These are phyloP conservation scores for Poecilia latipinna DNA, from an alignment of 2,113 vertebrate genomes.

Conservation along the genomic window DNA sequence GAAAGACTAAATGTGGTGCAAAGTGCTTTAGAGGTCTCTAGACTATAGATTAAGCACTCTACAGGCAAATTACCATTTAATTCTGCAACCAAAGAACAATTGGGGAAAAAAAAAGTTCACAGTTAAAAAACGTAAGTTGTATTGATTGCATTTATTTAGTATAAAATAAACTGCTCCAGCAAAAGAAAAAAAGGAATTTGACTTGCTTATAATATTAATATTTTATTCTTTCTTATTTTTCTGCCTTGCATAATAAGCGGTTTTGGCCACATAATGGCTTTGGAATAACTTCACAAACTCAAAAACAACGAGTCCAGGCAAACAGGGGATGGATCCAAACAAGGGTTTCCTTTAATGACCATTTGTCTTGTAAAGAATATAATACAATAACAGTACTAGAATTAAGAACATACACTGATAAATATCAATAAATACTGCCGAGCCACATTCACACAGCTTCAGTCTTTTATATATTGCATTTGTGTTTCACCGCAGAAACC, in stretches of 20 bases:
- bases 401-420: slow-evolving; percentile 81
- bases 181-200: no score
- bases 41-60: no score
- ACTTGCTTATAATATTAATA: no score
- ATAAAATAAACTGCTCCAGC: no score
- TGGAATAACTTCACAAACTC: neutral
- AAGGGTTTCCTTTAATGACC: slow-evolving; percentile 81
- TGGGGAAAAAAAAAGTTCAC: neutral
- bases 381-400: slow-evolving; percentile 80
- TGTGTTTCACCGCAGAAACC: slow-evolving; percentile 20
- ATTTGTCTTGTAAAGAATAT: slow-evolving; percentile 80
- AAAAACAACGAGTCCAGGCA: slow-evolving; percentile 45
- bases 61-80: neutral
- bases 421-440: slow-evolving; percentile 77
- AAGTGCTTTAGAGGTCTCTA: no score
- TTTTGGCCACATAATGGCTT: neutral
- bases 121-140: neutral
- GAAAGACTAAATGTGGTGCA: no score
- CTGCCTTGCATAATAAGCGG: neutral
- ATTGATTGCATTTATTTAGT: neutral
- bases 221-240: neutral
- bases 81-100: no score
- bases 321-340: slow-evolving; percentile 71
- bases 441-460: slow-evolving; percentile 67
- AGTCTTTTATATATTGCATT: slow-evolving; percentile 9